Evolutionary conservation across 2,113 vertebrate species (phyloP).

Genomic region (Rhinoderma darwinii): DNA sequence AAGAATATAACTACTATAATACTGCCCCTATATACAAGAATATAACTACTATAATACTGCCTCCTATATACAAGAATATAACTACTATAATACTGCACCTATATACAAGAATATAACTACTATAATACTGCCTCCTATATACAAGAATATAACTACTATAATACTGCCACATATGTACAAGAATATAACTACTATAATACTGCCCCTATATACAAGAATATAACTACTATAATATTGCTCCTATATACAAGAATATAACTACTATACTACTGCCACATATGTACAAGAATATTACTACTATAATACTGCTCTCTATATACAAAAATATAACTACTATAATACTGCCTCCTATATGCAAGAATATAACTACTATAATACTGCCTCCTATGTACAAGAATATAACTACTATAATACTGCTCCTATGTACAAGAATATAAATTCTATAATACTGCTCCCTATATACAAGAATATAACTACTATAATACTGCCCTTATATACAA

Average conservation of each 20-base stretch:
- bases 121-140: not conserved
- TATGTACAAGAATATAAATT: conserved; percentile 19
- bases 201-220: not conserved
- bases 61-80: not conserved
- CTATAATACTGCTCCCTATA: conserved; percentile 6
- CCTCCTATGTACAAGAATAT: conserved; percentile 14
- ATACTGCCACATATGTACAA: not conserved
- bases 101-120: not conserved
- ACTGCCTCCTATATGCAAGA: not conserved
- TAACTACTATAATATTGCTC: too few species aligned
- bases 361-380: too few species aligned
- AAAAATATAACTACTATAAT: conserved; percentile 9
- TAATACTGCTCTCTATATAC: conserved; percentile 7
- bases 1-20: too few species aligned
- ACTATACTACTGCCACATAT: conserved; percentile 11
- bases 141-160: conserved; percentile 8
- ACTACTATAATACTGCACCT: not conserved
- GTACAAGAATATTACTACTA: conserved; percentile 3
- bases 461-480: too few species aligned
- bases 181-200: not conserved
- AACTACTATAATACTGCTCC: conserved; percentile 9
- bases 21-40: too few species aligned
- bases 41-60: too few species aligned
- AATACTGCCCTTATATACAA: not conserved
- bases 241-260: conserved; percentile 6